These are phyloP conservation scores for Rhynchonycteris naso DNA, from an alignment of 2,797 vertebrate genomes.

Conservation along the genomic window DNA sequence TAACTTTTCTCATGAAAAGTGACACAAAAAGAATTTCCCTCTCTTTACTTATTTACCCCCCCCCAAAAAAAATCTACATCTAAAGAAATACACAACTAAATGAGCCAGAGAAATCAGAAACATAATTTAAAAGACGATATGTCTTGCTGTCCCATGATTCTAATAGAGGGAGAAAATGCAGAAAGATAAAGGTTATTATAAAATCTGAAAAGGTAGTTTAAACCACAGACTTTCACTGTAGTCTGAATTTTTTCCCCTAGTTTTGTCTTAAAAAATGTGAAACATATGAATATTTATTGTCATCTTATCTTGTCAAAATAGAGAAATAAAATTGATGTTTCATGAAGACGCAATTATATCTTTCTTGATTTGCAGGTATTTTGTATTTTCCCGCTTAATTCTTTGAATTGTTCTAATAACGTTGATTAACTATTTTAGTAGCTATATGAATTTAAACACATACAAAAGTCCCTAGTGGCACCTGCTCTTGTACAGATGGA, in stretches of 20 bases:
- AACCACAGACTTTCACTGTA: constrained; percentile 52
- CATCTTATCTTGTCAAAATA: constrained; percentile 77
- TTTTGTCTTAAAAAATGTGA: constrained; percentile 61
- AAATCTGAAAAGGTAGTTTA: constrained; percentile 68
- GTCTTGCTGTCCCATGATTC: constrained; percentile 16
- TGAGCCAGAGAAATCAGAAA: constrained; percentile 44
- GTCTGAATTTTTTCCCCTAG: constrained; percentile 47
- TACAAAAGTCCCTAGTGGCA: not conserved
- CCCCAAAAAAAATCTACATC: not conserved
- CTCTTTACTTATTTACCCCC: not conserved
- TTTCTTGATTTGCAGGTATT: constrained; percentile 73
- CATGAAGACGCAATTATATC: constrained; percentile 73
- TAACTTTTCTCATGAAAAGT: constrained; percentile 4
- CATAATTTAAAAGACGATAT: constrained; percentile 53
- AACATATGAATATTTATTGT: constrained; percentile 72
- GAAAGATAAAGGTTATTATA: constrained; percentile 66
- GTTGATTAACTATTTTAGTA: constrained; percentile 72
- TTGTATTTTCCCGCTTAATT: constrained; percentile 68
- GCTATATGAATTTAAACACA: constrained; percentile 64
- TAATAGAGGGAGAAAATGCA: constrained; percentile 65
- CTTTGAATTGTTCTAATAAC: constrained; percentile 75
- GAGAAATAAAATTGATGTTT: constrained; percentile 73
- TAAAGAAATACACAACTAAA: constrained; percentile 46
- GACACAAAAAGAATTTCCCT: not conserved
- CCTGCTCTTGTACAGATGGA: not conserved